Evolutionary conservation across 1,140 invertebrate species (phyloP), one percentile per base, ranked within the genome.

Genomic region (Cydia amplana): DNA sequence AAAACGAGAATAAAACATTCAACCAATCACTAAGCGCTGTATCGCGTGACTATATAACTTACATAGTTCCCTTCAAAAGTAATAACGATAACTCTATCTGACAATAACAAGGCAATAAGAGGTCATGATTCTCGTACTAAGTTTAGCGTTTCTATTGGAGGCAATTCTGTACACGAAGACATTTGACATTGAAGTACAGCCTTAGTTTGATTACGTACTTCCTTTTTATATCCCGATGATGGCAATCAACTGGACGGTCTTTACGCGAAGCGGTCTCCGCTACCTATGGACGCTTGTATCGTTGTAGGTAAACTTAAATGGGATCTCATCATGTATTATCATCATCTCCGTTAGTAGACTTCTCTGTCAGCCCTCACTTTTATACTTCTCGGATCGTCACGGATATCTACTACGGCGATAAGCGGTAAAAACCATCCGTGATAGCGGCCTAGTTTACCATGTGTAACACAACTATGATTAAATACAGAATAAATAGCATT

Each of bases 21-120:
- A 72, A 20, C 20, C 49, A 60, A 79, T 75, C 75, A 75, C 74
- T 82, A 82, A 82, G 77, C 73, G 75, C 46, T 49, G 72, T 72
- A 78, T 82, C 75, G 79, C 81, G 81, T 81, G 81, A 78, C 73
- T 20, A 49, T 40, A 10, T n/a, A 40, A n/a, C 32, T 70, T 70
- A 70, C 64, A 32, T 70, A 18, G 65, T 70, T 40, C 10, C 65
- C 6, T 70, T 40, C 32, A 36, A 67, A 67, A 32, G 64, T 25
- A 32, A 40, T 70, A 70, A 70, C 65, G 7, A 70, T 70, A 36
- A 40, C 16, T 60, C 20, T 60, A 60, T 20, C 9, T 12, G 10
- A 60, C 7, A 60, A 20, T 51, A 51, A 51, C 49, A 51, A 51
- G 49, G 49, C 49, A 23, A 60, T 20, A 60, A 10, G 20, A 60